These are phyloP conservation scores for Ceratina australensis DNA, from an alignment of 1,140 invertebrate genomes.

Conservation along the genomic window DNA sequence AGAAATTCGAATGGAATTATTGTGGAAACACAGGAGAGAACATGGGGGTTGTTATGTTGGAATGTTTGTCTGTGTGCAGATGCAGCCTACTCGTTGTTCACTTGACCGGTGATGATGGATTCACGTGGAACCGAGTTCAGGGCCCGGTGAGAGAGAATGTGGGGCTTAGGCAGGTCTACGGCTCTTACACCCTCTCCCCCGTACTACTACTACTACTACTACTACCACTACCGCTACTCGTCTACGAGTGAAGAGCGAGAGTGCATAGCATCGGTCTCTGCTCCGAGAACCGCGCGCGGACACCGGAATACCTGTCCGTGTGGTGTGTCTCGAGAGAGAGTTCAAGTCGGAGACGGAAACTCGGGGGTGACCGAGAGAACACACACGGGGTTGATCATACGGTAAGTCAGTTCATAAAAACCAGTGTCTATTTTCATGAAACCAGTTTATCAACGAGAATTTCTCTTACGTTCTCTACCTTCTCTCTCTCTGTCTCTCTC, in stretches of 20 bases:
- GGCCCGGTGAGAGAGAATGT: conserved; percentile 68
- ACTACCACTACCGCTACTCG: neutral
- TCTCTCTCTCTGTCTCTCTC: neutral
- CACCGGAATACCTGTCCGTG: conserved; percentile 20
- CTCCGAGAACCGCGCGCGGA: conserved; percentile 32
- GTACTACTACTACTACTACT: conserved; percentile 50
- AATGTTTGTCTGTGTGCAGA: conserved; percentile 81
- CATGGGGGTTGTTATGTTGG: conserved; percentile 78
- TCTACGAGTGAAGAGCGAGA: conserved; percentile 56
- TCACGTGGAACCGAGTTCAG: conserved; percentile 70
- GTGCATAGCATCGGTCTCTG: conserved; percentile 51
- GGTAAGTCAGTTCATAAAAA: conserved; percentile 65
- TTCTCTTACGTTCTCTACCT: neutral
- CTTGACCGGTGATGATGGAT: conserved; percentile 76
- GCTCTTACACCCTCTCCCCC: conserved; percentile 60
- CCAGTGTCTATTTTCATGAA: conserved; percentile 20
- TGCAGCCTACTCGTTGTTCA: conserved; percentile 80
- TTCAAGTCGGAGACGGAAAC: conserved; percentile 43
- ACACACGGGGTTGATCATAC: conserved; percentile 33
- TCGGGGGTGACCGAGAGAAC: conserved; percentile 35
- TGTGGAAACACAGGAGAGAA: conserved; percentile 50
- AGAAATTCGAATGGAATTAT: conserved; percentile 53
- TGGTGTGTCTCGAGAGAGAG: conserved; percentile 42
- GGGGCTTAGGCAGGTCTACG: conserved; percentile 77
- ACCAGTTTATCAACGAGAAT: conserved; percentile 19